Evolutionary conservation across 2,113 vertebrate species (phyloP).

Genomic region (Puma concolor): DNA sequence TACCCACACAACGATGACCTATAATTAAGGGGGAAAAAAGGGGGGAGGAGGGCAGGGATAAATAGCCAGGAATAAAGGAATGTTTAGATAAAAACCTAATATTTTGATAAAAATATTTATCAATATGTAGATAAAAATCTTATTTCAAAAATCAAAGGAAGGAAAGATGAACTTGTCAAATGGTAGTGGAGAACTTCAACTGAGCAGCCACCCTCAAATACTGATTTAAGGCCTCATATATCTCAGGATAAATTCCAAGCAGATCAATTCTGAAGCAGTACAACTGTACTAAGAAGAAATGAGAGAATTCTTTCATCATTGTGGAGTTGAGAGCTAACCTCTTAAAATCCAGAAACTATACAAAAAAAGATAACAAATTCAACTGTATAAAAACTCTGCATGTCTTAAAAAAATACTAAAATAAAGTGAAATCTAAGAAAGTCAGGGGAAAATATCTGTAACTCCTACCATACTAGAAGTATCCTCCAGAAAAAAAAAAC

Average conservation of each 20-base stretch:
- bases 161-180: neutral
- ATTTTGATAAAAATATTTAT: neutral
- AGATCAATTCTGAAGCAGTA: neutral
- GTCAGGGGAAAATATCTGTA: neutral
- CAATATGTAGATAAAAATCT: neutral
- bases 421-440: slow-evolving; percentile 29
- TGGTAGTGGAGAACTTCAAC: neutral
- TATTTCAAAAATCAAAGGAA: neutral
- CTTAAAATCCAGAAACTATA: neutral
- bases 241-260: neutral
- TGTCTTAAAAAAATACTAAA: neutral
- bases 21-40: neutral
- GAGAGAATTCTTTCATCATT: neutral
- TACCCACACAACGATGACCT: slow-evolving; percentile 98
- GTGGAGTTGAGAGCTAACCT: neutral
- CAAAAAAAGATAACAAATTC: neutral
- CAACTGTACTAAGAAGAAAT: neutral
- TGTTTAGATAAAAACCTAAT: neutral
- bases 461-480: neutral
- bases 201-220: neutral
- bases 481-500: neutral
- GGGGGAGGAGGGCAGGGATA: rapidly evolving
- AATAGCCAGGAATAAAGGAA: slow-evolving; percentile 29
- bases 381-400: neutral
- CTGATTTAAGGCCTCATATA: neutral